These are phyloP conservation scores for Bufo bufo DNA, from an alignment of 2,113 vertebrate genomes.

Conservation along the genomic window DNA sequence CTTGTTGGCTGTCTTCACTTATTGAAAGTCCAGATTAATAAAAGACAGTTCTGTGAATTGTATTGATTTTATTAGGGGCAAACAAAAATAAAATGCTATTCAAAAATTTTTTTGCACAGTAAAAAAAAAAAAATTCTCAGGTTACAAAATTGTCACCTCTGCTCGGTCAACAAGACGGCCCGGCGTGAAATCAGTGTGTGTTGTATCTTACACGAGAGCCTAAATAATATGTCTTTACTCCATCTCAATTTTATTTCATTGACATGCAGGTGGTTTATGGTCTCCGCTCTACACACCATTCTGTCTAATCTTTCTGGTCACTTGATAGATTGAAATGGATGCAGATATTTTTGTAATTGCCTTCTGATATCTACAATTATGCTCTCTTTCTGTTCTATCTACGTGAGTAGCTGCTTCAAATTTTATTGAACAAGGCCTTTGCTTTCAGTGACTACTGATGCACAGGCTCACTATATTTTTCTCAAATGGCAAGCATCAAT, in stretches of 20 bases:
- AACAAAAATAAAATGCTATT: slow-evolving; percentile 15
- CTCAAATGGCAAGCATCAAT: background rate
- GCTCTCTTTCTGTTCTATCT: background rate
- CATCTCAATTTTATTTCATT: background rate
- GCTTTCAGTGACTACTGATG: background rate
- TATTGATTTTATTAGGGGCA: slow-evolving; percentile 10
- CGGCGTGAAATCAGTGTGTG: background rate
- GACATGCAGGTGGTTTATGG: background rate
- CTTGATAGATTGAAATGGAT: slow-evolving; percentile 23
- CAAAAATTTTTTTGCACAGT: background rate
- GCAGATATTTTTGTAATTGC: slow-evolving; percentile 10
- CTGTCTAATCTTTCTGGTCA: background rate
- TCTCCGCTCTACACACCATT: background rate
- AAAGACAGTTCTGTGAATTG: background rate
- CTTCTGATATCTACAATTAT: slow-evolving; percentile 3
- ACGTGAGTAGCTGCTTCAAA: slow-evolving; percentile 5
- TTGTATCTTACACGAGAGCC: background rate
- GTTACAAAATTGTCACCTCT: background rate
- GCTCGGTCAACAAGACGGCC: background rate
- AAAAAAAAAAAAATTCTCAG: slow-evolving; percentile 40
- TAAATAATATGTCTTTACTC: background rate
- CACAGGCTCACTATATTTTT: background rate
- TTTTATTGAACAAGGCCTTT: background rate
- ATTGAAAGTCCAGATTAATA: background rate
- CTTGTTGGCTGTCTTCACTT: background rate